These are phyloP conservation scores for Resseliella maxima DNA, from an alignment of 2,888 invertebrate genomes.

Conservation along the genomic window DNA sequence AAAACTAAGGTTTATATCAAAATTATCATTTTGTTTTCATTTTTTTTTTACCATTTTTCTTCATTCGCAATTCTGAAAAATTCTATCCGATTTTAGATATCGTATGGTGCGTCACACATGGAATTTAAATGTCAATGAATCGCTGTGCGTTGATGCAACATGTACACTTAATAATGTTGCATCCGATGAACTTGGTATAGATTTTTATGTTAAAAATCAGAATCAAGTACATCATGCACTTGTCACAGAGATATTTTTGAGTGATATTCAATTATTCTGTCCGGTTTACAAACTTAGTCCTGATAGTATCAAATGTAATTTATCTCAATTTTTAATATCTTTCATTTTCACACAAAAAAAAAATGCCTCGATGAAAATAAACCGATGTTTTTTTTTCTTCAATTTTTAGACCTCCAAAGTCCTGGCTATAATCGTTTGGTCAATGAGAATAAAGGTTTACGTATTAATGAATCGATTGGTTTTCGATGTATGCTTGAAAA, in stretches of 20 bases:
- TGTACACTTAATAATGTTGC: conserved; percentile 69
- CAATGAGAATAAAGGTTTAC: conserved; percentile 62
- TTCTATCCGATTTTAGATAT: conserved; percentile 67
- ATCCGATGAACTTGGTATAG: conserved; percentile 72
- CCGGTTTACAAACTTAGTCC: conserved; percentile 63
- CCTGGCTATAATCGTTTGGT: conserved; percentile 57
- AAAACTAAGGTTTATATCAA: conserved; percentile 65
- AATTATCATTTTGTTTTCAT: neutral
- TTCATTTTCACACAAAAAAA: no score
- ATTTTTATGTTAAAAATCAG: conserved; percentile 77
- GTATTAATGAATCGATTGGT: conserved; percentile 64
- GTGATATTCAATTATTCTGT: conserved; percentile 64
- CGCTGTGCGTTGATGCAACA: conserved; percentile 70
- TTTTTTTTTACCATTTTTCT: neutral
- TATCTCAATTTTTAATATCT: no score
- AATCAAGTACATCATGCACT: conserved; percentile 72
- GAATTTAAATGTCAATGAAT: conserved; percentile 73
- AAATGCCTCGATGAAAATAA: neutral
- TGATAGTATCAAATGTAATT: conserved; percentile 64
- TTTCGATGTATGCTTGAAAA: conserved; percentile 64
- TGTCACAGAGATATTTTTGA: conserved; percentile 64
- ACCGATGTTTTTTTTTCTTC: conserved; percentile 10
- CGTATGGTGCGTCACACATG: conserved; percentile 75
- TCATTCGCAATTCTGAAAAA: neutral
- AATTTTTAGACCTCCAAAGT: conserved; percentile 58